Base-by-base conservation (phyloP, 1,140 invertebrate species). In the Orius insidiosus region DNA sequence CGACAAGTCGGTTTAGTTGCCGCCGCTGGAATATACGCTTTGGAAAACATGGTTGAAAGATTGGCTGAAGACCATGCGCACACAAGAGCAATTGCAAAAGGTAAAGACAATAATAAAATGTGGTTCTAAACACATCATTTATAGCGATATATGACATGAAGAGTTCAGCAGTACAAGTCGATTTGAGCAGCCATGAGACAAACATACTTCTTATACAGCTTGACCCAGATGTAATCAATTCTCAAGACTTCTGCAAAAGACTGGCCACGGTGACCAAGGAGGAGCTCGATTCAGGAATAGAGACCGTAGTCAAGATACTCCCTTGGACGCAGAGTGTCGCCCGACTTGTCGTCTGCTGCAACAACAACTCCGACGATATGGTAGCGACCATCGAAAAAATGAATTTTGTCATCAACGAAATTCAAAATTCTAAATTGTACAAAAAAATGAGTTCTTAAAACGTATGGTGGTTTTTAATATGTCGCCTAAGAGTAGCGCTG, bases 1-100 rank as follows among this genome's bases (percentile, higher is more conserved):
- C 66, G 90, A 47, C 90, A 96, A 66, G 74, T 68, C 13, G 93
- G 93, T 5, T 66, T 94, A 18, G 58, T 96, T 5, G 92, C 90
- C 2, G 88, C 86, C 0, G 81, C 88, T 13, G 88, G 86, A 2
- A 54, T 92, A 0, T 75, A 86, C 8, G 80, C 85, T 0, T 56
- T 96, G 7, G 77, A 90, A 10, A 70, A 80, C 46, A 75, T 79
- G 46, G 68, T 80, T 1, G 75, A 80, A 0, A 63, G 70, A 33
- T 64, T 96, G 14, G 54, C 54, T 3, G 61, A 74, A 0, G 90
- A 95, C 64, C 89, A 97, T 61, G 60, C 68, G 39, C 69, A 75
- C 41, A 76, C 84, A 0, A 61, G 62, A 30, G 58, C 60, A 40
- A 69, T 95, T 19, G 86, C 80, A 1, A 61, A 70, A 61, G 74